Evolutionary conservation across 2,888 invertebrate genomes (phyloP).

Genomic region (Ferrisia virgata): DNA sequence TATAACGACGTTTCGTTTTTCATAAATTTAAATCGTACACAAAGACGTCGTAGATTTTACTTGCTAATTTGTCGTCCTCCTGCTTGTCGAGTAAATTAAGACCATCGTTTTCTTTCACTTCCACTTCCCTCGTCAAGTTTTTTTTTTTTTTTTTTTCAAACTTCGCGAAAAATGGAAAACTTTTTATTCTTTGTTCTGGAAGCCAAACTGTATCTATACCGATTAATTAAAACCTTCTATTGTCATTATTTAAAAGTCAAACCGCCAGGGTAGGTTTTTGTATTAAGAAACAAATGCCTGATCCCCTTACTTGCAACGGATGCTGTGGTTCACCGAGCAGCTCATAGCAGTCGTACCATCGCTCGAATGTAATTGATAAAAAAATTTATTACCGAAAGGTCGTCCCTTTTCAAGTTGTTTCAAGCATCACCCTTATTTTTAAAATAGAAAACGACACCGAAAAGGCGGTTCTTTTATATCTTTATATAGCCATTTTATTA

Average conservation of each 20-base stretch:
- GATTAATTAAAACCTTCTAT: slow-evolving; percentile 17
- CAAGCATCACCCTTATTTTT: slow-evolving; percentile 20
- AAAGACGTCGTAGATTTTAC: slow-evolving; percentile 18
- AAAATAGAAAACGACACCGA: not conserved
- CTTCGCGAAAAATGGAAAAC: not conserved
- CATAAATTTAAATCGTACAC: slow-evolving; percentile 18
- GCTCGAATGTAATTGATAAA: slow-evolving; percentile 11
- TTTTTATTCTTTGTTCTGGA: not conserved
- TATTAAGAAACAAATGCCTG: not conserved
- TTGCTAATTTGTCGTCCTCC: slow-evolving; percentile 11
- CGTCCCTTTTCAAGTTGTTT: slow-evolving; percentile 30
- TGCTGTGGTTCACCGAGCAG: not conserved
- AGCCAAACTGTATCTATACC: not conserved
- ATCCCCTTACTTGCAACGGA: too few species aligned
- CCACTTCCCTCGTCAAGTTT: not conserved
- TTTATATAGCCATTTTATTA: not conserved
- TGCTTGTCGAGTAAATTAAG: not conserved
- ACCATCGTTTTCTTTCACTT: not conserved
- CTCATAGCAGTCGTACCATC: not conserved
- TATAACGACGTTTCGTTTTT: not conserved
- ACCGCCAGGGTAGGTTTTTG: not conserved
- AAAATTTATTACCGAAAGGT: slow-evolving; percentile 25
- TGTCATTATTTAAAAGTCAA: not conserved
- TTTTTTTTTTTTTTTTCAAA: too few species aligned
- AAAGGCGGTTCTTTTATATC: slow-evolving; percentile 25